Conservation (phyloP, 2,797 vertebrate genomes). For the Heliangelus exortis region DNA sequence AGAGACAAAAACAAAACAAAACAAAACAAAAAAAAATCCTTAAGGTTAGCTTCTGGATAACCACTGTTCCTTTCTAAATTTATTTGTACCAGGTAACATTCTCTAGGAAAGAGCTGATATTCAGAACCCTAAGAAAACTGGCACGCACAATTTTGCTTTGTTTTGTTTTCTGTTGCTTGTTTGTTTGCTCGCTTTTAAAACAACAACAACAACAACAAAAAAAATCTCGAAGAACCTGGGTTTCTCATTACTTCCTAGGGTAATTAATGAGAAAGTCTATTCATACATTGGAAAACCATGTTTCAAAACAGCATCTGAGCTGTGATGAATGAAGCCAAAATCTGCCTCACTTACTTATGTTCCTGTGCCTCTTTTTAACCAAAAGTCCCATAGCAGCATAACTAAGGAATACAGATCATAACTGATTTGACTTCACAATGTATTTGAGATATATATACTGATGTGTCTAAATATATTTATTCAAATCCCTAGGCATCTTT, state of each 20-base stretch:
- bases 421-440: neutral
- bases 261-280: neutral
- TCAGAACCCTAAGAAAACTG: neutral
- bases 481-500: neutral
- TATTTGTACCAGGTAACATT: neutral
- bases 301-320: neutral
- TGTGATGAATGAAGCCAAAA: neutral
- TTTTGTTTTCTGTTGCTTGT: neutral
- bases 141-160: neutral
- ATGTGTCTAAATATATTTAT: neutral
- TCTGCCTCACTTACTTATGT: neutral
- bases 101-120: neutral
- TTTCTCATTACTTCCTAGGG: neutral
- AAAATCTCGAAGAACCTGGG: neutral
- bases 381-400: fast-evolving
- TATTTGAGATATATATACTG: neutral
- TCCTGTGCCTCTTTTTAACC: neutral
- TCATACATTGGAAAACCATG: neutral
- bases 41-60: neutral
- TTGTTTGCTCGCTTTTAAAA: neutral
- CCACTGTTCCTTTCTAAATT: neutral
- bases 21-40: neutral
- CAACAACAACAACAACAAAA: no score
- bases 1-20: neutral
- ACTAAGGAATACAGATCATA: neutral